A percentile compares a stretch with the other conserved stretches of the same genome.
Evolutionary conservation across 2,888 invertebrate genomes (phyloP).

Genomic region (Diloba caeruleocephala): DNA sequence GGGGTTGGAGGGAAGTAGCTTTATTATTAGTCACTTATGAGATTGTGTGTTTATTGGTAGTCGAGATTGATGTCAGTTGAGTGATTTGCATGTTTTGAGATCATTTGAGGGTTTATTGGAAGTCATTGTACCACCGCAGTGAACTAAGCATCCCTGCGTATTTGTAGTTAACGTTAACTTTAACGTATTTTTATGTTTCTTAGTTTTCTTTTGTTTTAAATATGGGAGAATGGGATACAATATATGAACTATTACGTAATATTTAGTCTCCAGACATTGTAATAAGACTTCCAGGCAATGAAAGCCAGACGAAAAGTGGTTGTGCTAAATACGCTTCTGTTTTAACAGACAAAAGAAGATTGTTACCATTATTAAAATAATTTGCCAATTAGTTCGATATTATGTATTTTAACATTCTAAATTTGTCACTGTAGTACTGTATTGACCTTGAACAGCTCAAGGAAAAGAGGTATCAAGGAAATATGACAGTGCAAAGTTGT

Average conservation of each 20-base stretch:
- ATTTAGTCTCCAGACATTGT: not conserved
- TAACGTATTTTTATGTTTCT: too few species aligned
- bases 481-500: too few species aligned
- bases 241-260: too few species aligned
- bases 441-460: not conserved
- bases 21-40: conserved; percentile 8
- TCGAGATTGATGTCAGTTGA: not conserved
- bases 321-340: too few species aligned
- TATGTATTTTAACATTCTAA: too few species aligned
- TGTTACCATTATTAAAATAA: not conserved
- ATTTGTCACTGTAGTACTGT: too few species aligned
- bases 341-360: too few species aligned
- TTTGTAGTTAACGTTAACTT: too few species aligned
- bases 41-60: conserved; percentile 3
- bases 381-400: not conserved
- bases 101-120: not conserved
- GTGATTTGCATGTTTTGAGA: not conserved
- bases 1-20: conserved; percentile 11
- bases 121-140: too few species aligned
- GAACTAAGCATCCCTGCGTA: too few species aligned
- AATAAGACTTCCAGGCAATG: not conserved
- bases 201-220: too few species aligned
- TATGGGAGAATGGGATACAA: too few species aligned
- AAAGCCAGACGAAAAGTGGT: not conserved
- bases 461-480: conserved; percentile 15